Conservation (phyloP, 2,888 invertebrate genomes). For the Eupithecia abbreviata region DNA sequence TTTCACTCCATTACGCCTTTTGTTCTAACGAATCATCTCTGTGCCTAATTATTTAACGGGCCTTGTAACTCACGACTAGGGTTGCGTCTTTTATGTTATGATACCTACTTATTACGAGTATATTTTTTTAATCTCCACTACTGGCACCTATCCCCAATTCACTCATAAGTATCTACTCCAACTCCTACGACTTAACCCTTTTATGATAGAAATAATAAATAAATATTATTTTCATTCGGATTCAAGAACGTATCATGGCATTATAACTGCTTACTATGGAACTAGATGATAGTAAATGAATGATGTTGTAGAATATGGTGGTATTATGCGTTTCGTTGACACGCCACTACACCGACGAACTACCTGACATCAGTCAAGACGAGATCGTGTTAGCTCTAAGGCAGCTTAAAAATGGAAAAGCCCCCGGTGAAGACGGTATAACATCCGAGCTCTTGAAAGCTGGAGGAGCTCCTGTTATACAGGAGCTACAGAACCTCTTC, state of each 20-base stretch:
- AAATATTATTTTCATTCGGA: not conserved
- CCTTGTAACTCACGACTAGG: slow-evolving; percentile 56
- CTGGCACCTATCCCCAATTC: not conserved
- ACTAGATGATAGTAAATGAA: not conserved
- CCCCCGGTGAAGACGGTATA: too few species aligned
- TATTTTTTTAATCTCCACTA: not conserved
- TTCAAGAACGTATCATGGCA: not conserved
- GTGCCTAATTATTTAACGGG: slow-evolving; percentile 74
- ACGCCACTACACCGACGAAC: too few species aligned
- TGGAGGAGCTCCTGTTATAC: too few species aligned
- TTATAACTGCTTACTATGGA: not conserved
- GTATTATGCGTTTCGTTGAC: too few species aligned
- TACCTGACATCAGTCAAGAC: too few species aligned
- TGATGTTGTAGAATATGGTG: not conserved
- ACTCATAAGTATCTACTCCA: not conserved
- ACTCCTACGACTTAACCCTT: not conserved
- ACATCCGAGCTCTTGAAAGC: too few species aligned
- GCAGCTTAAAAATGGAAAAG: too few species aligned
- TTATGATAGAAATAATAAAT: not conserved
- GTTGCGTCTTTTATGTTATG: slow-evolving; percentile 1
- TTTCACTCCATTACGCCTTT: slow-evolving; percentile 78
- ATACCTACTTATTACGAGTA: not conserved
- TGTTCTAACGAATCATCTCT: slow-evolving; percentile 71
- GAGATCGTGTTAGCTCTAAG: too few species aligned
- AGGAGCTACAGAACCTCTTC: too few species aligned